Percentiles rank a stretch among this genome's conserved stretches.
Conservation (phyloP, 2,113 vertebrate species). For the Cinclus mexicanus region DNA sequence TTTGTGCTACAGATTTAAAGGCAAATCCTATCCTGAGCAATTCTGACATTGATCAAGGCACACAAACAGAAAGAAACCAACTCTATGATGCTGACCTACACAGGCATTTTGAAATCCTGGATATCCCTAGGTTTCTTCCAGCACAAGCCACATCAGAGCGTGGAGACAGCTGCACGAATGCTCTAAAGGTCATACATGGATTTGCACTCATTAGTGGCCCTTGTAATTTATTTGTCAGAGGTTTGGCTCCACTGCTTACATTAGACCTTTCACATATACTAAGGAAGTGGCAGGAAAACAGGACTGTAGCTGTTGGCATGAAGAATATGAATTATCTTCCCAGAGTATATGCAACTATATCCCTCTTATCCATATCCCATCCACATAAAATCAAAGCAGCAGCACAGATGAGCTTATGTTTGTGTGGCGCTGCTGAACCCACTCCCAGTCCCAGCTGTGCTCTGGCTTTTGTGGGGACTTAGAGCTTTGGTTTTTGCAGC, state of each 20-base stretch:
- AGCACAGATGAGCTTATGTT: background rate
- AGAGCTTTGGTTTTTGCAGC: background rate
- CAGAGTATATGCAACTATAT: background rate
- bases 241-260: conserved; percentile 4
- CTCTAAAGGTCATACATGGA: conserved; percentile 18
- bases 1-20: background rate
- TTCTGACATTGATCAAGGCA: background rate
- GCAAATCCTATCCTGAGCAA: background rate
- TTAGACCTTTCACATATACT: background rate
- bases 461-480: background rate
- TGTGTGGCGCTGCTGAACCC: background rate
- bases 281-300: background rate
- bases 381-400: background rate
- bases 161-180: conserved; percentile 4
- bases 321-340: background rate
- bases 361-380: background rate
- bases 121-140: background rate
- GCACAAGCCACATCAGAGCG: background rate
- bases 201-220: conserved; percentile 38
- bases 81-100: background rate
- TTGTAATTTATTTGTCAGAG: conserved; percentile 31
- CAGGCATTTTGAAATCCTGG: background rate
- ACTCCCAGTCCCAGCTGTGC: background rate
- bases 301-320: background rate
- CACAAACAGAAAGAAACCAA: background rate